Base-by-base conservation (phyloP, 2,888 invertebrate species). In the Ptychoptera contaminata region DNA sequence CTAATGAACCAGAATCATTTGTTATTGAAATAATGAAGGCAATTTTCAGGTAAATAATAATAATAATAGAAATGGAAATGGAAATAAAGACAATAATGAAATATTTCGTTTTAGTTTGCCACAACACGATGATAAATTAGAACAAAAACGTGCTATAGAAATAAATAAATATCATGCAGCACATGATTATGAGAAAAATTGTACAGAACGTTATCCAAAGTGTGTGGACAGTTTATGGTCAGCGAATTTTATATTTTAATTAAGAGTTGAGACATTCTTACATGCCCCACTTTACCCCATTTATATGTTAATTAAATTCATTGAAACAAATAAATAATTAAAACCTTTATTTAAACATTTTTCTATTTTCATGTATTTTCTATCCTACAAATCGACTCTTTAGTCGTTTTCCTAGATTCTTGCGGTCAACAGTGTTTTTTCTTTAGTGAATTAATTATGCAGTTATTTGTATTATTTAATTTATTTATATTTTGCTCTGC, bases 11-110 rank as follows among this genome's bases (percentile, higher is more conserved):
- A 0, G 59, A 58, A 11, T 57, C 58, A 40, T 63, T 65, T 51
- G 55, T 62, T 12, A 57, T 56, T 2, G 65, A 65, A 52, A 51
- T 65, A 32, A 55, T 65, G 54, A 56, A 64, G 12, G 53, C 60
- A 1, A 52, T 65, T 15, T 65, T 65, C 34, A 62, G 62, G 38
- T 48, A 62, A 40, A 62, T 62, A 2, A 60, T 62, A 46, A 34
- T 34, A 8, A 23, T n/a, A n/a, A n/a, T n/a, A n/a, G n/a, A 23
- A 23, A 32, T 32, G 8, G 32, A n/a, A 32, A 32, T 11, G 16
- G 2, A 11, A 23, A 39, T 23, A 16, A 39, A 39, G n/a, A 16
- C 3, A 37, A 23, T 8, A 23, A 23, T 6, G 2, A 16, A 8
- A 39, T 16, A 39, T 16, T 16, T 8, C 16, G 7, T 15, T 11